phyloP scores from a whole-genome alignment of 2,797 vertebrate genomes.

The Remorina albescens region DNA sequence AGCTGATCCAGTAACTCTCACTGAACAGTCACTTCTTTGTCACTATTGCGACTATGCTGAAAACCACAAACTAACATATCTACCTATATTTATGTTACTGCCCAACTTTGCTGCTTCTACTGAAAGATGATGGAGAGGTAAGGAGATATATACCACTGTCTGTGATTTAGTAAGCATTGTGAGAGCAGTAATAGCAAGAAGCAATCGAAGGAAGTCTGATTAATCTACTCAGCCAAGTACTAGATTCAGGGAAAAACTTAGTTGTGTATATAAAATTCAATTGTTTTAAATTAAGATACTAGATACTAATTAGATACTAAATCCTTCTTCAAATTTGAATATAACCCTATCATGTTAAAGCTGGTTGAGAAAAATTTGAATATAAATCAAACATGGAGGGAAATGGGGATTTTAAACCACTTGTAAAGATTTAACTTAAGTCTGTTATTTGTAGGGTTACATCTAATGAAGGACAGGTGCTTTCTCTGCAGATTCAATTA shows the following conservation, averaged over 20 bases:
- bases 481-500: slow-evolving; percentile 28
- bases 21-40: slow-evolving; percentile 22
- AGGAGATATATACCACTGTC: slow-evolving; percentile 2
- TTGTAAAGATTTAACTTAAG: slow-evolving; percentile 10
- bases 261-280: background rate
- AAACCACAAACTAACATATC: slow-evolving; percentile 13
- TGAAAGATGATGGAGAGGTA: slow-evolving; percentile 2
- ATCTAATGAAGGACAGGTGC: slow-evolving; percentile 25
- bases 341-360: background rate
- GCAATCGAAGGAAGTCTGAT: slow-evolving; percentile 13
- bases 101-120: slow-evolving; percentile 5
- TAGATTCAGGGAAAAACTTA: slow-evolving; percentile 19
- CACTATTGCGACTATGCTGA: slow-evolving; percentile 16
- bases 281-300: too few relatives aligned
- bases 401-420: background rate
- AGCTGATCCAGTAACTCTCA: slow-evolving; percentile 37
- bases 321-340: background rate
- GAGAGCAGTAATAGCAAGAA: slow-evolving; percentile 17
- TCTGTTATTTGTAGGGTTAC: slow-evolving; percentile 7
- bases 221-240: slow-evolving; percentile 14
- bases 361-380: too few relatives aligned
- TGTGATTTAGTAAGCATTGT: slow-evolving; percentile 39
- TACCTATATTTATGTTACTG: slow-evolving; percentile 28
- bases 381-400: slow-evolving; percentile 2
- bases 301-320: slow-evolving; percentile 15